Evolutionary conservation across 2,113 vertebrate genomes (phyloP).

Genomic region (Apteryx owenii): DNA sequence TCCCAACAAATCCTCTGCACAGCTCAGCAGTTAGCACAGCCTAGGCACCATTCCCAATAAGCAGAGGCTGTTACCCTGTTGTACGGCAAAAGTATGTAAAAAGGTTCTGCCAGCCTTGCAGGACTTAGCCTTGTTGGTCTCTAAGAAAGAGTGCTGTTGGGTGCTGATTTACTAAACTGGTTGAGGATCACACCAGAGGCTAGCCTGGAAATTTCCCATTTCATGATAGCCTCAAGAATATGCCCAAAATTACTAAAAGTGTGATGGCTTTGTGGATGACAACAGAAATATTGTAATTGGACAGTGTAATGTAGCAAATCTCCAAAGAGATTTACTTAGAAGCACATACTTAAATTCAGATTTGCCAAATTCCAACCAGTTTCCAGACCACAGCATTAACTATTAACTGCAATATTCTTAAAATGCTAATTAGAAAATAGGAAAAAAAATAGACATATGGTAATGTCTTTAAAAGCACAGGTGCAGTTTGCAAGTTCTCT

Average conservation of each 20-base stretch:
- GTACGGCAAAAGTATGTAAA: background rate
- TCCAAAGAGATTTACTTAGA: background rate
- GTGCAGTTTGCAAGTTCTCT: background rate
- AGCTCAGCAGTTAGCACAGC: background rate
- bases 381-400: background rate
- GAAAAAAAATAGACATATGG: rapidly evolving
- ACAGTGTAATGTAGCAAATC: background rate
- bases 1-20: background rate
- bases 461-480: background rate
- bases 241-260: background rate
- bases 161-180: background rate
- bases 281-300: background rate
- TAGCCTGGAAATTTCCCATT: background rate
- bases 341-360: background rate
- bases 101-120: background rate
- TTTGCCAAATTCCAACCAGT: background rate
- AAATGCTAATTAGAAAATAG: background rate
- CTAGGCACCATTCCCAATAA: background rate
- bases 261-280: background rate
- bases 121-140: background rate
- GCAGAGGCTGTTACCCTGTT: background rate
- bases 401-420: background rate
- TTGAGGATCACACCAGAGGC: background rate
- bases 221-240: background rate
- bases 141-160: background rate